Conservation (phyloP, 2,888 invertebrate genomes). For the Hylaea fasciaria region DNA sequence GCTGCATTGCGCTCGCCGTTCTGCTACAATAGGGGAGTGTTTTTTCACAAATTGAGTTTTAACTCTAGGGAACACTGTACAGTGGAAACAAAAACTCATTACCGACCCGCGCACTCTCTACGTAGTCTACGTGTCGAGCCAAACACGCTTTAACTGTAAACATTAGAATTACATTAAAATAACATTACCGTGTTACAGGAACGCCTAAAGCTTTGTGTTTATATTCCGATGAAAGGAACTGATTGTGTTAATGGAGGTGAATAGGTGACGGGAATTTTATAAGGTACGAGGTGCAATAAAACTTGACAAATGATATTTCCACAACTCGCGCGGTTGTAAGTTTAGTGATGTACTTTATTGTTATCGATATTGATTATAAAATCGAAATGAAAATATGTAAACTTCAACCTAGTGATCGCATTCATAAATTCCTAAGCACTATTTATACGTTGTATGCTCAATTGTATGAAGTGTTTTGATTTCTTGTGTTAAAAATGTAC, state of each 20-base stretch:
- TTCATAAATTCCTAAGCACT: background rate
- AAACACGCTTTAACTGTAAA: background rate
- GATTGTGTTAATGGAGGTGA: constrained; percentile 32
- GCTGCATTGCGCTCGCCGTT: too few species aligned
- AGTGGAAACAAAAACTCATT: background rate
- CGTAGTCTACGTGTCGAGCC: background rate
- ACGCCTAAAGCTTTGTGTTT: constrained; percentile 30
- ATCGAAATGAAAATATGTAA: background rate
- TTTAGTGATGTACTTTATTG: constrained; percentile 22
- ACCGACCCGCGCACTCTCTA: background rate
- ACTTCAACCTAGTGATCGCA: background rate
- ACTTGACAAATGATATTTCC: constrained; percentile 48
- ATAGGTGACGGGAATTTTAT: constrained; percentile 32
- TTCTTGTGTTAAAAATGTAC: too few species aligned
- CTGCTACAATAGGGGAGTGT: too few species aligned
- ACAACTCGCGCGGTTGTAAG: constrained; percentile 30
- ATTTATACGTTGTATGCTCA: too few species aligned
- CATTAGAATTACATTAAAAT: constrained; percentile 37
- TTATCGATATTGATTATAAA: constrained; percentile 13
- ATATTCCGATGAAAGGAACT: constrained; percentile 27
- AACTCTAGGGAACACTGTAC: background rate
- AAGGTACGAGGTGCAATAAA: constrained; percentile 46
- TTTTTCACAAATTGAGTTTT: too few species aligned
- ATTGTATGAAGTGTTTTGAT: too few species aligned
- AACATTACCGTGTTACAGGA: constrained; percentile 34